Base-by-base conservation (phyloP, 2,888 invertebrate genomes). In the Ferrisia virgata region DNA sequence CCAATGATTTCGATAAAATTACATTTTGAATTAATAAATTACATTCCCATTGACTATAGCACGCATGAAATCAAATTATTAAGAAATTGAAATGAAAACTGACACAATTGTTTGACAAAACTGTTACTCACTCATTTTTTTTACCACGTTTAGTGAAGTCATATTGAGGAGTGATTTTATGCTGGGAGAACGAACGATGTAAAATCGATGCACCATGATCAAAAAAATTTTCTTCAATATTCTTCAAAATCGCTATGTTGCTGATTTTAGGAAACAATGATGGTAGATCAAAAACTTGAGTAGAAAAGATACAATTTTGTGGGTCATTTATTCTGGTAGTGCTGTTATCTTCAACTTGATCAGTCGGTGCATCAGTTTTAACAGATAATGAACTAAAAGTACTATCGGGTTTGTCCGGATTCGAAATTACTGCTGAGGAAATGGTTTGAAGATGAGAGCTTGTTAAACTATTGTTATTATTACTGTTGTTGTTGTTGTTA, bases 161-260 rank as follows among this genome's bases (percentile, higher is more conserved):
- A 43, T 72, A 83, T 47, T 72, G 25, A 18, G 76, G 76, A 28
- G 33, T 25, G 8, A 83, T 76, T n/a, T 39, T 72, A 28, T 31
- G 72, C 8, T 76, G 69, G 8, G 83, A 69, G 11, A 83, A 40
- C 25, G 76, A 83, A 40, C 83, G 83, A 11, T 83, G 83, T 76
- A 83, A 18, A 69, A 83, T 83, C 31, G 40, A 43, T 6, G 31
- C 31, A 43, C 83, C 83, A 18, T 83, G 83, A 72, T 83, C 83
- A 18, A 76, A 83, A 83, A 83, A 83, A 43, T 72, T 76, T 47
- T 83, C 83, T 5, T 83, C 69, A 15, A 83, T 31, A 6, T 1
- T 83, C 31, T 76, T 83, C 31, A 43, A 28, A 43, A 83, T 76
- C 9, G 79, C 28, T 22, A 85, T 36, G 9, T 36, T 76, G 3